Conservation (phyloP, 2,113 vertebrate species). For the Hepsetus odoe region DNA sequence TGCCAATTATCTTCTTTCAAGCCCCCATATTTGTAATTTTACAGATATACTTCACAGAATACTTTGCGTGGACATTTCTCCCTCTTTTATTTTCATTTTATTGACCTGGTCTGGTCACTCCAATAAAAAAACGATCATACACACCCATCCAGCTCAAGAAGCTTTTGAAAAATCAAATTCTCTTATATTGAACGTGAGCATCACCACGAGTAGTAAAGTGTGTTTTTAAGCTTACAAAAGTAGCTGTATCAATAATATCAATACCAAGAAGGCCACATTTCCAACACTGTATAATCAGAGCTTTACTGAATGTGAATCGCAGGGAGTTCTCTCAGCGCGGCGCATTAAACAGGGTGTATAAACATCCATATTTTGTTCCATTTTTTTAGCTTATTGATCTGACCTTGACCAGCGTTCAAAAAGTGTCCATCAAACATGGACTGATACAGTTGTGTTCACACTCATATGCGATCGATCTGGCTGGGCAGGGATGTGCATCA, state of each 20-base stretch:
- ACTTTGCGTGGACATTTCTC: background rate
- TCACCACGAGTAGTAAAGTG: conserved; percentile 33
- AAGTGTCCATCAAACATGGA: conserved; percentile 34
- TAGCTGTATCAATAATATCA: conserved; percentile 43
- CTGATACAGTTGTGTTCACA: conserved; percentile 24
- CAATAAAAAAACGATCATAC: background rate
- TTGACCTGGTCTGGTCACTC: background rate
- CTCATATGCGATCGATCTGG: conserved; percentile 17
- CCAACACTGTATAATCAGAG: conserved; percentile 18
- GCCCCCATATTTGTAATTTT: background rate
- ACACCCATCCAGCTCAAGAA: background rate
- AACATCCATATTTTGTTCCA: conserved; percentile 57
- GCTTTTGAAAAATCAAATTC: conserved; percentile 25
- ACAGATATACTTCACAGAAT: background rate
- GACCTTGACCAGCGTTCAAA: conserved; percentile 65
- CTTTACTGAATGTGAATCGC: conserved; percentile 17
- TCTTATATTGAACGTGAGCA: conserved; percentile 20
- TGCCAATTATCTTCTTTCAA: too few relatives aligned
- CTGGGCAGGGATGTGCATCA: background rate
- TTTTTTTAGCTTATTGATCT: conserved; percentile 71
- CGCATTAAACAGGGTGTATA: conserved; percentile 4
- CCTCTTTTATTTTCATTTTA: background rate
- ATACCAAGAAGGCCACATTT: conserved; percentile 13
- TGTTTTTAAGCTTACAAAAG: conserved; percentile 35
- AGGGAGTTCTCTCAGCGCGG: background rate